Conservation (phyloP, 2,113 vertebrate species). For the Cyanoderma ruficeps region DNA sequence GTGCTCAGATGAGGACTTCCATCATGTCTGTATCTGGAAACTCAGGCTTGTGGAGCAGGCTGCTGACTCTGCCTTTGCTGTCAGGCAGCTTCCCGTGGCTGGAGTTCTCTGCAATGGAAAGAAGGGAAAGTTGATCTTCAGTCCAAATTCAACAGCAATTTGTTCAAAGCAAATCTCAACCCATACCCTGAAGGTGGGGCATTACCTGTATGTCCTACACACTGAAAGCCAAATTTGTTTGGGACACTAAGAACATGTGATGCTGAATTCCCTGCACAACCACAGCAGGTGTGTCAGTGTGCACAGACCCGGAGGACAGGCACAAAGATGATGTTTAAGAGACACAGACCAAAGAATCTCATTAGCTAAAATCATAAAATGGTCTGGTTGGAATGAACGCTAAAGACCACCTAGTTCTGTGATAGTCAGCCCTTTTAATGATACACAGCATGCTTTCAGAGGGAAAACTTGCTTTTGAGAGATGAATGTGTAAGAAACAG, state of each 20-base stretch:
- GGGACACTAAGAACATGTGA: not conserved
- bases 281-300: not conserved
- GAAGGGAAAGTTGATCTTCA: not conserved
- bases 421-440: not conserved
- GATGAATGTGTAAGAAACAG: not conserved
- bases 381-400: not conserved
- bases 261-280: not conserved
- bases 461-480: not conserved
- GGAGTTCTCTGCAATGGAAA: conserved; percentile 66
- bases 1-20: conserved; percentile 80
- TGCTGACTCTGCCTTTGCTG: conserved; percentile 73
- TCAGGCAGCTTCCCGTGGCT: conserved; percentile 67
- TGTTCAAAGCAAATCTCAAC: not conserved
- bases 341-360: not conserved
- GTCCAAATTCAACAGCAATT: not conserved
- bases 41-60: conserved; percentile 74
- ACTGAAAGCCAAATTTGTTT: not conserved
- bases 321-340: not conserved
- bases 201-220: not conserved
- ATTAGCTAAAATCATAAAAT: not conserved
- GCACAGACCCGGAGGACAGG: not conserved
- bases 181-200: not conserved
- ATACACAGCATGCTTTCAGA: not conserved
- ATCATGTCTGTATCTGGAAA: conserved; percentile 80
- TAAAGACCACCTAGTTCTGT: not conserved